A percentile compares a stretch with the other conserved stretches of the same genome.
Conservation (phyloP, 2,113 vertebrate genomes). For the Bujurquina vittata region DNA sequence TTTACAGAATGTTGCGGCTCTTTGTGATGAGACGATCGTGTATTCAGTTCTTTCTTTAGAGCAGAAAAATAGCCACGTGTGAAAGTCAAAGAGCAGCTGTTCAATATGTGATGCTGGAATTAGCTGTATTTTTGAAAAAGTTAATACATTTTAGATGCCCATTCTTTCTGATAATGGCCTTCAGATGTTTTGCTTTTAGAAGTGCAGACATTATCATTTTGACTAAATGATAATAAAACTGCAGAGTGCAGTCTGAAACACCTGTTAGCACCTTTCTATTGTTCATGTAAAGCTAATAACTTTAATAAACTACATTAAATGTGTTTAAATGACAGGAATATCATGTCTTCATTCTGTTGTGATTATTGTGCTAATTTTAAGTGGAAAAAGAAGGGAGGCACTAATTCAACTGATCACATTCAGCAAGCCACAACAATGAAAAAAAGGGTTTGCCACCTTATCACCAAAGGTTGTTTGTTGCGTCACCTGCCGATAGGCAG, state of each 20-base stretch:
- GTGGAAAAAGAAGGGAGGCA: background rate
- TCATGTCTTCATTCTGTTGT: background rate
- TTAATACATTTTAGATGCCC: conserved; percentile 8
- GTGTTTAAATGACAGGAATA: conserved; percentile 11
- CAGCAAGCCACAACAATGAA: too few relatives aligned
- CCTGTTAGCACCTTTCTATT: conserved; percentile 9
- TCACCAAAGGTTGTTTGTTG: too few relatives aligned
- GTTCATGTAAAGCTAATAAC: conserved; percentile 26
- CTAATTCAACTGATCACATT: background rate
- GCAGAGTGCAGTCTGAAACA: background rate
- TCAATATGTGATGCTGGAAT: background rate
- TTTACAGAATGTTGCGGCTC: background rate
- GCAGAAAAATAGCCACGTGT: background rate
- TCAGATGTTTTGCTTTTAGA: conserved; percentile 40
- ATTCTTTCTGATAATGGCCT: conserved; percentile 25
- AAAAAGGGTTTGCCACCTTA: too few relatives aligned
- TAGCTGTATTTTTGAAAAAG: conserved; percentile 18
- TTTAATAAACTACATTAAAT: conserved; percentile 25
- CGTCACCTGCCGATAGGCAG: too few relatives aligned
- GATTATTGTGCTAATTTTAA: background rate
- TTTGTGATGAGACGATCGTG: background rate
- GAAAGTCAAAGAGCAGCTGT: background rate
- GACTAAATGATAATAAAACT: too few relatives aligned
- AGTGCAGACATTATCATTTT: background rate
- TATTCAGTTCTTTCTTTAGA: background rate